Conservation (phyloP, 1,140 invertebrate species). For the Acromyrmex echinatior region DNA sequence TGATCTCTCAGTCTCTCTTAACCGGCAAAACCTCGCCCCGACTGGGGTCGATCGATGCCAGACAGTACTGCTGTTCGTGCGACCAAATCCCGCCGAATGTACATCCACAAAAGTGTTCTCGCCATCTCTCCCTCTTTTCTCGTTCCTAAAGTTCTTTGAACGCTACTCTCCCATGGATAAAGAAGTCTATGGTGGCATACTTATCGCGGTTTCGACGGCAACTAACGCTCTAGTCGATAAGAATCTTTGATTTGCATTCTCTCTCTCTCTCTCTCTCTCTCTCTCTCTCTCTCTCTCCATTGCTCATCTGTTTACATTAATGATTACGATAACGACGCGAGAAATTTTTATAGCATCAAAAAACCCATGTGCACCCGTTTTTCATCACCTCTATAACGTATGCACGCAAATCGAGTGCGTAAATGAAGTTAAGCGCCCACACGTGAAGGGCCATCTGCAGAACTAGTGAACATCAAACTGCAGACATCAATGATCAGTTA, state of each 20-base stretch:
- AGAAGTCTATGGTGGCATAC: conserved; percentile 27
- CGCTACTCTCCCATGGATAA: not conserved
- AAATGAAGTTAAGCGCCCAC: conserved; percentile 30
- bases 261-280: not conserved
- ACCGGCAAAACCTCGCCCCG: conserved; percentile 67
- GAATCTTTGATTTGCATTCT: conserved; percentile 9
- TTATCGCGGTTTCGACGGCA: conserved; percentile 13
- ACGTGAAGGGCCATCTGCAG: not conserved
- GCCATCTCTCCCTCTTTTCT: conserved; percentile 33
- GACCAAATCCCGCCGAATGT: conserved; percentile 84
- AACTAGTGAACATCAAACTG: conserved; percentile 52
- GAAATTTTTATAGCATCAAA: conserved; percentile 22
- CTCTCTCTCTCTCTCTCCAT: no score
- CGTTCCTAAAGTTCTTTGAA: conserved; percentile 35
- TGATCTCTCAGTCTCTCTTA: conserved; percentile 40
- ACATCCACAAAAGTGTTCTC: conserved; percentile 68
- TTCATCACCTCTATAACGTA: not conserved
- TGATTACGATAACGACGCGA: conserved; percentile 28
- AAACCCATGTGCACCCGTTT: conserved; percentile 16
- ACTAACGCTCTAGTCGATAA: not conserved
- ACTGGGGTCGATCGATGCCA: conserved; percentile 85
- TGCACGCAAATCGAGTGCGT: not conserved
- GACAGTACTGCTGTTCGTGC: conserved; percentile 85
- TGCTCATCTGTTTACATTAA: not conserved
- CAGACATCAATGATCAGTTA: conserved; percentile 39